A percentile compares a stretch with the other conserved stretches of the same genome.
Evolutionary conservation across 1,140 invertebrate species (phyloP).

Genomic region (Agrypnia vestita): DNA sequence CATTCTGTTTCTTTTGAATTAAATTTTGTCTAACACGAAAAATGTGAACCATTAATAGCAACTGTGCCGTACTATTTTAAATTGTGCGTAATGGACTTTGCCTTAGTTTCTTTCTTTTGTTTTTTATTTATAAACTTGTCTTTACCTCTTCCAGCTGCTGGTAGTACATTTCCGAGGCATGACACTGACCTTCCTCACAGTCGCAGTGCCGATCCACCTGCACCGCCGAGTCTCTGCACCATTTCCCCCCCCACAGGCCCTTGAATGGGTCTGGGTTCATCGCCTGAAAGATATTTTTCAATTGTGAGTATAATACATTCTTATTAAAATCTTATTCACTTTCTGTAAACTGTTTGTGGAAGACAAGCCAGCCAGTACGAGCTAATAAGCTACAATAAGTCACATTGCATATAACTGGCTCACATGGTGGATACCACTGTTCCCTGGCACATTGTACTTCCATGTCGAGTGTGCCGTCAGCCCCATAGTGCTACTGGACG

Average conservation of each 20-base stretch:
- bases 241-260: constrained; percentile 90
- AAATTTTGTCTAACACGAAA: no score
- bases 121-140: background rate
- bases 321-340: no score
- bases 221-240: constrained; percentile 90
- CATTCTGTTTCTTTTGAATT: no score
- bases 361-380: no score
- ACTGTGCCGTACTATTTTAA: no score
- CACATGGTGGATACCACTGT: constrained; percentile 89
- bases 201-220: constrained; percentile 82
- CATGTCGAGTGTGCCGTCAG: constrained; percentile 87
- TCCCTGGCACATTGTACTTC: constrained; percentile 83
- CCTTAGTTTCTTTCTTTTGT: no score
- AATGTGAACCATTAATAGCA: no score
- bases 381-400: background rate
- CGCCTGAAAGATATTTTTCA: constrained; percentile 65
- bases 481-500: constrained; percentile 87
- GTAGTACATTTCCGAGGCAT: constrained; percentile 85
- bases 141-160: constrained; percentile 84
- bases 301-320: background rate
- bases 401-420: constrained; percentile 63
- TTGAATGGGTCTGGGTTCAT: constrained; percentile 93
- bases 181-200: constrained; percentile 79
- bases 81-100: no score
- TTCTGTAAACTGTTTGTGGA: no score